Evolutionary conservation across 2,888 invertebrate species (phyloP).

Genomic region (Drosophila imparisetae): DNA sequence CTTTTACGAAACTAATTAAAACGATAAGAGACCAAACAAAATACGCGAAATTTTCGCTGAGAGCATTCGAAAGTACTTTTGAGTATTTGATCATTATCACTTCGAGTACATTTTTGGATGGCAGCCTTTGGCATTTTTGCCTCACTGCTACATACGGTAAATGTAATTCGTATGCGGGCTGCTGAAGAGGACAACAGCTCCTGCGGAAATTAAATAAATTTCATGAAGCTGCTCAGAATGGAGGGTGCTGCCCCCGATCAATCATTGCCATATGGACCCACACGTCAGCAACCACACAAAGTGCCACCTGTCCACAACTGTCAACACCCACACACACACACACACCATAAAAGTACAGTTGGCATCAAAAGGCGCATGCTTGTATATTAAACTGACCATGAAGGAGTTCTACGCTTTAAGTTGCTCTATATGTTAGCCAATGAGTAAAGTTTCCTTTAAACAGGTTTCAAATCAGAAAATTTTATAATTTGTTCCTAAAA

Average conservation of each 20-base stretch:
- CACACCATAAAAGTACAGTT: constrained; percentile 42
- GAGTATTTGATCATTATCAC: constrained; percentile 50
- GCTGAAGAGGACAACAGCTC: background rate
- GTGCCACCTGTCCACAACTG: constrained; percentile 68
- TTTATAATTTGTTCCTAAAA: background rate
- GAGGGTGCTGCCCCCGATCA: constrained; percentile 39
- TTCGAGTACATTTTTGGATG: constrained; percentile 36
- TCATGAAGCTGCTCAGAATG: constrained; percentile 41
- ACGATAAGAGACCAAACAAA: constrained; percentile 58
- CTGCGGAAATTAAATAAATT: constrained; percentile 77
- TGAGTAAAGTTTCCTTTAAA: background rate
- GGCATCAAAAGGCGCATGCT: constrained; percentile 19
- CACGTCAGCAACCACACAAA: constrained; percentile 61
- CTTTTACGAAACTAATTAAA: constrained; percentile 77
- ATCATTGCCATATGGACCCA: constrained; percentile 35
- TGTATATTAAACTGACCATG: constrained; percentile 9
- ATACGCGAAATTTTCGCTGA: constrained; percentile 23
- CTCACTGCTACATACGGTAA: background rate
- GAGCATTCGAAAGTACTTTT: constrained; percentile 23
- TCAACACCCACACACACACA: constrained; percentile 49
- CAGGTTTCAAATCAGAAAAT: background rate
- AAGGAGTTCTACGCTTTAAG: background rate
- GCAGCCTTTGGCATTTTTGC: constrained; percentile 18
- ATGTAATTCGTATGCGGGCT: constrained; percentile 21
- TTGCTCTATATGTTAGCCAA: background rate